Base-by-base conservation (phyloP, 2,888 invertebrate genomes). In the Onthophagus sagittarius region DNA sequence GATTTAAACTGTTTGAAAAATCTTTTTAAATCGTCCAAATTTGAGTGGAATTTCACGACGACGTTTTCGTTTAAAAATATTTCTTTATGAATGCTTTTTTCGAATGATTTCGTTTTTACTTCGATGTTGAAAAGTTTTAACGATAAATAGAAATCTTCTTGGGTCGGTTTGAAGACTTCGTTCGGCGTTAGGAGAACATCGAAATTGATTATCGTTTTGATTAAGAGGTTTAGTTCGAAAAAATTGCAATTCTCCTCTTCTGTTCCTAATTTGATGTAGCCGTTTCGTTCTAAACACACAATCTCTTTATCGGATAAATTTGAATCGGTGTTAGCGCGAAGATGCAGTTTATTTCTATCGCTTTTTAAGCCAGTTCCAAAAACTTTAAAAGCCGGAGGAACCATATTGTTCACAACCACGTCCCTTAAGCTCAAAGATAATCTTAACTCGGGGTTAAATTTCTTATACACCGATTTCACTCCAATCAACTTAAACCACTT, bases 401-500 rank as follows among this genome's bases (percentile, higher is more conserved):
- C 62, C 7, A 69, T n/a, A 33, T 72, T 72, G 39, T 69, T 75
- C 14, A 74, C 15, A 9, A 73, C 77, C 77, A 89, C 88, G 75
- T 90, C 90, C 77, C 90, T 88, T 15, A 92, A 85, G 0, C 89
- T 86, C 15, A 91, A 84, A 63, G 89, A 88, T 73, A 92, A 82
- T 73, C 88, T 85, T 5, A 92, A 83, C 81, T 91, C 91, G 0
- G 92, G 92, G 76, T 89, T 89, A 74, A 87, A 87, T 69, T 87
- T 87, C 74, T 89, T 89, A 70, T 88, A 89, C 78, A 89, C 88
- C 0, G 86, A 83, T 75, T 86, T 87, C 2, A 90, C 87, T 5
- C 91, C 91, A 0, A 90, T 85, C 2, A 92, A 81, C 77, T 88
- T 88, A 76, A 90, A 89, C 92, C 91, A 92, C 74, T 88, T 84